These are phyloP conservation scores for Notolepis coatsorum DNA, from an alignment of 2,797 vertebrate genomes.

Conservation along the genomic window DNA sequence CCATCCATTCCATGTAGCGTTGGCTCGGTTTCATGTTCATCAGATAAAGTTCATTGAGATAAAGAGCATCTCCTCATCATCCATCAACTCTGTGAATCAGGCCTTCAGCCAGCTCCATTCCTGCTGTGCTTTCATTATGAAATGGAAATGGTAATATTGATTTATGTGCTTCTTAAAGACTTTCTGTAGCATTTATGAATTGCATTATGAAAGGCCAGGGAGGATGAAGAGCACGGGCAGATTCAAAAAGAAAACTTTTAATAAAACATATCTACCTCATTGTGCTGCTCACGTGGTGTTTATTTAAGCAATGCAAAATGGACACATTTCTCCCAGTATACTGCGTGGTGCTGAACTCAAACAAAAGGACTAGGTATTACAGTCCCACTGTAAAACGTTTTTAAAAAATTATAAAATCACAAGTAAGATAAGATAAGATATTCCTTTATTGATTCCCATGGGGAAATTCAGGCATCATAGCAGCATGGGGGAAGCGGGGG, in stretches of 20 bases:
- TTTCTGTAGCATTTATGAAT: slow-evolving; percentile 43
- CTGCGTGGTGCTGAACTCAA: slow-evolving; percentile 31
- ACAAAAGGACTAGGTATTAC: slow-evolving; percentile 54
- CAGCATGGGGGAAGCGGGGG: too few species aligned
- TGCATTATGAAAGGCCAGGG: slow-evolving; percentile 35
- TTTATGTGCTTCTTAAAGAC: slow-evolving; percentile 45
- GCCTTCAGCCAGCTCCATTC: slow-evolving; percentile 19
- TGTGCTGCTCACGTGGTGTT: slow-evolving; percentile 32
- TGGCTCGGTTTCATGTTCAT: slow-evolving; percentile 21
- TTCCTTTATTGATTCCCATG: too few species aligned
- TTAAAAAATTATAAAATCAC: slow-evolving; percentile 75
- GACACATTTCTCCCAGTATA: slow-evolving; percentile 27
- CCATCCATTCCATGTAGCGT: not conserved
- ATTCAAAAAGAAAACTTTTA: slow-evolving; percentile 31
- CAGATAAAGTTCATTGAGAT: slow-evolving; percentile 27
- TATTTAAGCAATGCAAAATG: slow-evolving; percentile 46
- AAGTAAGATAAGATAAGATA: too few species aligned
- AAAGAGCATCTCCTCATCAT: slow-evolving; percentile 46
- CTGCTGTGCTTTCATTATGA: slow-evolving; percentile 41
- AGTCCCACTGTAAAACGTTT: slow-evolving; percentile 69
- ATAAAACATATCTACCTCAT: slow-evolving; percentile 10
- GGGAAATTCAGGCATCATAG: too few species aligned
- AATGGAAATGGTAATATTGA: slow-evolving; percentile 53
- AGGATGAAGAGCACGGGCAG: slow-evolving; percentile 10
- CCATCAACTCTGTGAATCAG: slow-evolving; percentile 38